Evolutionary conservation across 2,888 invertebrate genomes (phyloP), one percentile per base, ranked within the genome.

Genomic region (Phortica magna): DNA sequence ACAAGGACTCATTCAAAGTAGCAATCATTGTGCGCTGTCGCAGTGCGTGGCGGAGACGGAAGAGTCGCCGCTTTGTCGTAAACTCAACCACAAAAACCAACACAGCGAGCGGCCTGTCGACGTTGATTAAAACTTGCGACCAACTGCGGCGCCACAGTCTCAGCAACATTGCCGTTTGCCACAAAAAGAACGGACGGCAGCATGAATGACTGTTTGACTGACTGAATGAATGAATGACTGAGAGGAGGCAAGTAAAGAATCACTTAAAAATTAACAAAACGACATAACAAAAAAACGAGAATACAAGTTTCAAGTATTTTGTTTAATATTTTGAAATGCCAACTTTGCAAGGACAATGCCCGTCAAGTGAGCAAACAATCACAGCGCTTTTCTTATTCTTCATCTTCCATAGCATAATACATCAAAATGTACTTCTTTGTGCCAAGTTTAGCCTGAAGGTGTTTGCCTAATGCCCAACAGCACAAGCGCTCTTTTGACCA

Each of bases 391-490:
- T 64, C 12, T 59, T 59, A 59, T 17, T 59, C 7, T 59, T 59
- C 7, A 7, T 59, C 1, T 59, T 59, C n/a, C 7, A 7, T 5
- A 12, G 14, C 1, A 14, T 48, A 48, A 48, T 48, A 48, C 48
- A 48, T 9, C 9, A 48, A 48, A 48, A 48, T 12, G 9, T 48
- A 14, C 17, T 17, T 67, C n/a, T 42, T 31, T 10, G 0, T 67
- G 42, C n/a, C 41, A 65, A 41, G 39, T 39, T 31, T 65, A 39
- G 67, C 67, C 42, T n/a, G 67, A 67, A 42, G 67, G 17, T 67
- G 67, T 67, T 67, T 67, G 42, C 64, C 14, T 31, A 31, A 31
- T n/a, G 67, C 48, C 48, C 48, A 48, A 14, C 48, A 31, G 31
- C 1, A 31, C 31, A 4, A 31, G 31, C 31, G 31, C 31, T 31